A percentile compares a stretch with the other conserved stretches of the same genome.
These are phyloP conservation scores for Sminthurinus aureus DNA, from an alignment of 2,888 invertebrate genomes.

Conservation along the genomic window DNA sequence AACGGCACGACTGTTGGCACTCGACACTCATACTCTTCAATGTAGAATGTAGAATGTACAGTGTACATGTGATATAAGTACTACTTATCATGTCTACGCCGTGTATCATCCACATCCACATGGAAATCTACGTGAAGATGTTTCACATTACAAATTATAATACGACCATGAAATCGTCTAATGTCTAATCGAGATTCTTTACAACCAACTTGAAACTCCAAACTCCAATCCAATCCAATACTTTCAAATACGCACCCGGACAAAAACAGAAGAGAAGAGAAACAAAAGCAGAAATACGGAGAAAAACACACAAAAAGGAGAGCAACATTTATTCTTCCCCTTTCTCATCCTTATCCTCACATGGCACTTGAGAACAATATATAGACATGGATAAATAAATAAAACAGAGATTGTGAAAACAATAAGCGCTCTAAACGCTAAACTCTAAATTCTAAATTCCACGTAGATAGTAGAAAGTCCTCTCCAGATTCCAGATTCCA, in stretches of 20 bases:
- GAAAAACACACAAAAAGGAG: neutral
- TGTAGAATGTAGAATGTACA: neutral
- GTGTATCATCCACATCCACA: neutral
- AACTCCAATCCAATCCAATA: neutral
- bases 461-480: too few species aligned
- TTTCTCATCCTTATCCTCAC: neutral
- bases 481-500: too few species aligned
- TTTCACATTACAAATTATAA: constrained; percentile 41
- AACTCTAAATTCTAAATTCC: too few species aligned
- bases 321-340: too few species aligned
- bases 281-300: neutral
- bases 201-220: neutral
- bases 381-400: too few species aligned
- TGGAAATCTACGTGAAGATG: constrained; percentile 12
- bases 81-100: constrained; percentile 7
- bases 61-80: neutral
- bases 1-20: constrained; percentile 9
- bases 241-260: constrained; percentile 12
- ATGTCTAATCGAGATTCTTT: constrained; percentile 40
- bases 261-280: too few species aligned
- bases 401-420: too few species aligned
- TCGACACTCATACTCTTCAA: neutral
- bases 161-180: constrained; percentile 39
- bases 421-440: too few species aligned
- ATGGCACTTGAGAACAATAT: too few species aligned